Evolutionary conservation across 2,113 vertebrate species (phyloP).

Genomic region (Tachuris rubrigastra): DNA sequence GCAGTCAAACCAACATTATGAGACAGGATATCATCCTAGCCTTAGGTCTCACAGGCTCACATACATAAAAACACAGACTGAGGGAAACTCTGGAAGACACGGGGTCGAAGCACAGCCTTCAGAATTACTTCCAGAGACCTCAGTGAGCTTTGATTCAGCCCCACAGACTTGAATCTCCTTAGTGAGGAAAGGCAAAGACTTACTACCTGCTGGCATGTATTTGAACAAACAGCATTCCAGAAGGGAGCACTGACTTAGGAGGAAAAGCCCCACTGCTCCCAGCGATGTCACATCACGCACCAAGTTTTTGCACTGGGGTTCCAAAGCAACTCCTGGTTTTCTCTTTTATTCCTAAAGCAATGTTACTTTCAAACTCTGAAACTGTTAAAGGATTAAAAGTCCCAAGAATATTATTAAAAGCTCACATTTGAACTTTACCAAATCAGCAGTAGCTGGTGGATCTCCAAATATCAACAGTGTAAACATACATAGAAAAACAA

Average conservation of each 20-base stretch:
- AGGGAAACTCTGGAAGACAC: background rate
- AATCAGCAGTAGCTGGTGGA: background rate
- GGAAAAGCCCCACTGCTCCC: background rate
- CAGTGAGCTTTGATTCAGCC: background rate
- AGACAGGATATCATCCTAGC: background rate
- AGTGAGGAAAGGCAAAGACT: background rate
- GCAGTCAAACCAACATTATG: background rate
- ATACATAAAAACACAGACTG: background rate
- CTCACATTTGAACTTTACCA: background rate
- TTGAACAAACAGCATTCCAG: background rate
- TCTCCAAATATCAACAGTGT: background rate
- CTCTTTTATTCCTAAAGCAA: background rate
- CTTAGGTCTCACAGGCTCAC: background rate
- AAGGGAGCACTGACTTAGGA: background rate
- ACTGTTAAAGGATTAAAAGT: background rate
- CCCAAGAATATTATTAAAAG: background rate
- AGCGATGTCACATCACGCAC: background rate
- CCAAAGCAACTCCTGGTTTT: background rate
- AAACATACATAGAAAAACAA: background rate
- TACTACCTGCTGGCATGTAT: background rate
- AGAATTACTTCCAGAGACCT: background rate
- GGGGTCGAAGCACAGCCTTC: background rate
- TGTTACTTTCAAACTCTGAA: background rate
- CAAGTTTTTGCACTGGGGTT: background rate
- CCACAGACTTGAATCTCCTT: background rate